Evolutionary conservation across 2,113 vertebrate species (phyloP).

Genomic region (Aleadryas rufinucha): DNA sequence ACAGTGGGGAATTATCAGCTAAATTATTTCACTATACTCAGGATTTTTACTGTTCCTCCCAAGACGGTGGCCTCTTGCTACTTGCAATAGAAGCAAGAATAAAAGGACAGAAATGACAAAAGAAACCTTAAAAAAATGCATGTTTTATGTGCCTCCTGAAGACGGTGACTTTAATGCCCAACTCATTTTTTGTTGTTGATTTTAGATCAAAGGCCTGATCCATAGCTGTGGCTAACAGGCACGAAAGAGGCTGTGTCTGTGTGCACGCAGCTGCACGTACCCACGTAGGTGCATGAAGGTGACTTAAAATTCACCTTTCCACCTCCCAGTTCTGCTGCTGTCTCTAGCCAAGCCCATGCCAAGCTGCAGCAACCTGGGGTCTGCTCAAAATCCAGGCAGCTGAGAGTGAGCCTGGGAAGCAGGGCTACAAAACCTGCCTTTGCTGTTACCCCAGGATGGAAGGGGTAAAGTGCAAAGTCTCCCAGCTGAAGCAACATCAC

Average conservation of each 20-base stretch:
- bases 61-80: slow-evolving; percentile 77
- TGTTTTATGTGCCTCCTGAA: slow-evolving; percentile 38
- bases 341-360: background rate
- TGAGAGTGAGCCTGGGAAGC: background rate
- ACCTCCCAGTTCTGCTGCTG: background rate
- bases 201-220: slow-evolving; percentile 27
- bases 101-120: slow-evolving; percentile 77
- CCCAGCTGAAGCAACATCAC: background rate
- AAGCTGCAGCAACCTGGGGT: background rate
- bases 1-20: slow-evolving; percentile 83
- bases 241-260: background rate
- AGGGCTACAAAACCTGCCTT: background rate
- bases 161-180: slow-evolving; percentile 13
- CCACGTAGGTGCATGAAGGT: slow-evolving; percentile 15
- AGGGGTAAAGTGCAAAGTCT: background rate
- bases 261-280: background rate
- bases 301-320: slow-evolving; percentile 47
- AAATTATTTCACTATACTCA: slow-evolving; percentile 84
- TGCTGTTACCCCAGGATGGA: background rate
- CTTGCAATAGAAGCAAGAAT: slow-evolving; percentile 72
- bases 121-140: slow-evolving; percentile 11
- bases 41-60: slow-evolving; percentile 80
- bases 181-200: slow-evolving; percentile 41
- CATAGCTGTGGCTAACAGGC: background rate
- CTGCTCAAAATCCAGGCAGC: background rate